These are phyloP conservation scores for Nemoura dubitans DNA, from an alignment of 2,888 invertebrate genomes.

Conservation along the genomic window DNA sequence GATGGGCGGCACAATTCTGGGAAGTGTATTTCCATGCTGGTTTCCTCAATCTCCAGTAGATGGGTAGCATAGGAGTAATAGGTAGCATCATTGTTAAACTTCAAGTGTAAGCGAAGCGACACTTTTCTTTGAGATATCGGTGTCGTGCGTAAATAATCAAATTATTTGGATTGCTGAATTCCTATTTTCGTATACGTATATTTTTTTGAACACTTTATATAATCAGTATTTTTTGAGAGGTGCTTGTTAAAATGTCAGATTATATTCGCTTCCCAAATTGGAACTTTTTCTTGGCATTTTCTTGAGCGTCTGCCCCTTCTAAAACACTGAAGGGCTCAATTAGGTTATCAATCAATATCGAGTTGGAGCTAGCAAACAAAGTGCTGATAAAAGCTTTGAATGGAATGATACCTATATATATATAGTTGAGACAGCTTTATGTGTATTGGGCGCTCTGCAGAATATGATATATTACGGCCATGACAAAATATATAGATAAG, in stretches of 20 bases:
- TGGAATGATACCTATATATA: background rate
- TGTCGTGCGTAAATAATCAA: too few species aligned
- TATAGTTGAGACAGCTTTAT: too few species aligned
- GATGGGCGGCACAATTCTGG: background rate
- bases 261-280: background rate
- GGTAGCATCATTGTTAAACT: background rate
- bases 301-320: background rate
- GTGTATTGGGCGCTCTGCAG: too few species aligned
- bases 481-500: too few species aligned
- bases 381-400: background rate
- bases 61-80: background rate
- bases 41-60: background rate
- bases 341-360: background rate
- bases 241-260: background rate
- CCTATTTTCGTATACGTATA: background rate
- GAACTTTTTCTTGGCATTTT: background rate
- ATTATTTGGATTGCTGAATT: background rate
- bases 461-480: too few species aligned
- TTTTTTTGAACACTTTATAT: background rate
- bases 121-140: background rate
- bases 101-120: background rate
- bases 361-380: background rate
- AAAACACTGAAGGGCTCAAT: background rate
- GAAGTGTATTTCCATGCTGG: background rate
- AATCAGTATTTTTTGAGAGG: background rate